A percentile compares a stretch with the other conserved stretches of the same genome.
Evolutionary conservation across 1,140 invertebrate genomes (phyloP).

Genomic region (Ylistrum balloti): DNA sequence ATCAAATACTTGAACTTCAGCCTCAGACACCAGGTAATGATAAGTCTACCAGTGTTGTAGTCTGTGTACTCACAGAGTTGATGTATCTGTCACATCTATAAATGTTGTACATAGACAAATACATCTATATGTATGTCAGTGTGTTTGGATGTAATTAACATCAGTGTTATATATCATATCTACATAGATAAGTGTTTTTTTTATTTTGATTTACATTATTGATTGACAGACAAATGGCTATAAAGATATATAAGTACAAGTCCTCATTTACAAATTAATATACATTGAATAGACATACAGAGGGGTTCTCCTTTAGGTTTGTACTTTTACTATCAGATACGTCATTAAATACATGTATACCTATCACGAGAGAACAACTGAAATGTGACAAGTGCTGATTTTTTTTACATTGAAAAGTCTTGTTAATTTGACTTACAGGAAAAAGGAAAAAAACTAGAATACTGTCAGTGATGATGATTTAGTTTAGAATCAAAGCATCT

Average conservation of each 20-base stretch:
- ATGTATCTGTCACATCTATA: neutral
- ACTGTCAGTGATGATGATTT: too few species aligned
- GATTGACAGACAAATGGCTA: neutral
- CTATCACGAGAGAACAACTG: neutral
- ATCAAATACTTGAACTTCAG: conserved; percentile 77
- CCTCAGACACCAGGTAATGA: conserved; percentile 57
- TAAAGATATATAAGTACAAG: neutral
- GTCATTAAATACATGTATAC: too few species aligned
- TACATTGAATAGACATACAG: too few species aligned
- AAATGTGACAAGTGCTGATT: too few species aligned
- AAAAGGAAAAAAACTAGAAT: too few species aligned
- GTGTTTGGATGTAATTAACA: neutral
- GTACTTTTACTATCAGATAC: too few species aligned
- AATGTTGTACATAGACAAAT: neutral
- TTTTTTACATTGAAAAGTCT: too few species aligned
- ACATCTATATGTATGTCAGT: neutral
- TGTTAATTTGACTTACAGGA: too few species aligned
- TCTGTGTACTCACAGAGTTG: neutral
- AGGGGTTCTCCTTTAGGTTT: too few species aligned
- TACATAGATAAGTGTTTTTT: neutral
- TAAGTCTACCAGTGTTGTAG: neutral
- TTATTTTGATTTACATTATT: neutral
- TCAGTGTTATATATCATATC: neutral
- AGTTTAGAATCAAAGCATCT: too few species aligned
- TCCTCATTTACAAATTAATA: neutral